A percentile compares a stretch with the other conserved stretches of the same genome.
These are phyloP conservation scores for Scaptomyza graminum DNA, from an alignment of 1,140 invertebrate genomes.

Conservation along the genomic window DNA sequence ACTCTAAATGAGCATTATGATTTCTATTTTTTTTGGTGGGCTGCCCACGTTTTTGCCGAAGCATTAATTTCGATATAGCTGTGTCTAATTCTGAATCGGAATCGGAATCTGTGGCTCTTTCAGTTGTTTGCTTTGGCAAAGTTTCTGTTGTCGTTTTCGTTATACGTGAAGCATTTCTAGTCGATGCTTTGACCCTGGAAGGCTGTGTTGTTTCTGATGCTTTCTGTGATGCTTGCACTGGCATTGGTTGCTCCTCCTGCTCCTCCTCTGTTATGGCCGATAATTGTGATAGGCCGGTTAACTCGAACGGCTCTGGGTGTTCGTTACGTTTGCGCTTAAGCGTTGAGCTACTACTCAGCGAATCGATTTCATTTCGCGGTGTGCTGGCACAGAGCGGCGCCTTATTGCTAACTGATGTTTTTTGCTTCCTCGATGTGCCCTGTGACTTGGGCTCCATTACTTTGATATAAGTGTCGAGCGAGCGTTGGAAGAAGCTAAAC, in stretches of 20 bases:
- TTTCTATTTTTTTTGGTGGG: too few species aligned
- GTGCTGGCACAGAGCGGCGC: slow-evolving; percentile 47
- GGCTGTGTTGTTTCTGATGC: neutral
- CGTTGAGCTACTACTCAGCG: neutral
- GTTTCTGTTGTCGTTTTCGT: too few species aligned
- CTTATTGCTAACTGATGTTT: neutral
- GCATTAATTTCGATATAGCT: too few species aligned
- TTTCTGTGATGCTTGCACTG: neutral
- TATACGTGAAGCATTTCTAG: neutral
- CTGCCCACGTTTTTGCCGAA: too few species aligned
- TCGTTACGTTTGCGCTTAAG: slow-evolving; percentile 1
- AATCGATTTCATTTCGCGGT: slow-evolving; percentile 1
- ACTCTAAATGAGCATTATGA: too few species aligned
- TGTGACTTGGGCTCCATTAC: neutral
- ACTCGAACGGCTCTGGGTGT: neutral
- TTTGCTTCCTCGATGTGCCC: neutral
- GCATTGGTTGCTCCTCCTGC: neutral
- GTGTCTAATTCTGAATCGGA: neutral
- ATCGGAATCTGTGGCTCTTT: neutral
- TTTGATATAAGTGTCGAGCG: neutral
- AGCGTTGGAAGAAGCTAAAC: slow-evolving; percentile 4
- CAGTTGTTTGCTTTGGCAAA: too few species aligned
- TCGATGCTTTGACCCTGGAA: neutral
- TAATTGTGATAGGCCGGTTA: neutral
- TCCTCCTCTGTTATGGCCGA: neutral